These are phyloP conservation scores for Coleophora deauratella DNA, from an alignment of 2,888 invertebrate species.

Conservation along the genomic window DNA sequence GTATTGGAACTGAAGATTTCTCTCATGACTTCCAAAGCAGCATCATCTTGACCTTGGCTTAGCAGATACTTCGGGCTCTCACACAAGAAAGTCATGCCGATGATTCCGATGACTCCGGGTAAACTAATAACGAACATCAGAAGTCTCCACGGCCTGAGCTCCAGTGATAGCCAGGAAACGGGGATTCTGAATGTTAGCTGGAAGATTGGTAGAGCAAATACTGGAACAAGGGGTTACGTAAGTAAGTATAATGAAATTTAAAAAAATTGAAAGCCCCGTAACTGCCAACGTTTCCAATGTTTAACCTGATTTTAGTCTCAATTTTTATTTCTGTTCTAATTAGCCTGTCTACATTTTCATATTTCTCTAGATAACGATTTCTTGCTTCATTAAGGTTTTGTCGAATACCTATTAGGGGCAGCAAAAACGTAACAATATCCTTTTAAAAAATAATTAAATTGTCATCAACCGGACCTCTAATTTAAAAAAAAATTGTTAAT, in stretches of 20 bases:
- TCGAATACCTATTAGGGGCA: no score
- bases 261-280: neutral
- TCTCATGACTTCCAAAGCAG: conserved; percentile 61
- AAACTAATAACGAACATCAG: conserved; percentile 77
- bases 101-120: conserved; percentile 75
- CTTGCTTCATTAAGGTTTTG: no score
- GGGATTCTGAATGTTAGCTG: conserved; percentile 40
- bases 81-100: conserved; percentile 70
- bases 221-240: no score
- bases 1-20: conserved; percentile 37
- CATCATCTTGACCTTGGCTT: conserved; percentile 71
- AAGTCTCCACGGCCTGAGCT: conserved; percentile 82
- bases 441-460: no score
- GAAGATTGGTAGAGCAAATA: conserved; percentile 44
- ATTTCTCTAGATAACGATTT: no score
- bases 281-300: no score
- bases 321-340: no score
- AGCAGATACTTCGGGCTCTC: conserved; percentile 86
- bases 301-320: no score
- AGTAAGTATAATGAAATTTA: conserved; percentile 12
- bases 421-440: no score
- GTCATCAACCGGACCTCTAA: no score
- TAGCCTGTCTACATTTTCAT: no score
- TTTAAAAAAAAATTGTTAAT: no score
- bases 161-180: conserved; percentile 51